A percentile compares a stretch with the other conserved stretches of the same genome.
Evolutionary conservation across 2,888 invertebrate species (phyloP).

Genomic region (Papilio elwesi): DNA sequence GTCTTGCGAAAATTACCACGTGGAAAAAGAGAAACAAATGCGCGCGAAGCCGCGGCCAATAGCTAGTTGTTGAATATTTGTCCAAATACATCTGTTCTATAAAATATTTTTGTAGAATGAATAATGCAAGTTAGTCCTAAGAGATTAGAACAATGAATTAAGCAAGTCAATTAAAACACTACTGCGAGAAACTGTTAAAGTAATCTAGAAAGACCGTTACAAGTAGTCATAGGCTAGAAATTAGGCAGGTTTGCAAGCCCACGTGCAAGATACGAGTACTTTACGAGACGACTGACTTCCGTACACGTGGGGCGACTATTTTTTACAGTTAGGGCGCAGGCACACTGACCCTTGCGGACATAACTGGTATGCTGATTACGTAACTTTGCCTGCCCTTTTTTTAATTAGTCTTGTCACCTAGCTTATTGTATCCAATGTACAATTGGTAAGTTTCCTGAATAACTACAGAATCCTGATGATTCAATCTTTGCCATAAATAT

Average conservation of each 20-base stretch:
- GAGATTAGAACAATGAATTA: neutral
- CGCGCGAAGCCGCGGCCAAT: no score
- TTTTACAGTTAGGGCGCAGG: conserved; percentile 1
- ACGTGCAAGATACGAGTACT: neutral
- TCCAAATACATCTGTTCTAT: no score
- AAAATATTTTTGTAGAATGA: no score
- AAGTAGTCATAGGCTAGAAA: conserved; percentile 3
- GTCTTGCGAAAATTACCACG: no score
- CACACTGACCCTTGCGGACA: neutral
- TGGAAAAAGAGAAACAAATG: no score
- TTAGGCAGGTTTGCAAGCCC: conserved; percentile 21
- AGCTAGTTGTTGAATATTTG: no score
- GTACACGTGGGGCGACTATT: conserved; percentile 28
- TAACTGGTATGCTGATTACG: neutral
- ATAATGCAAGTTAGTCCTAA: no score
- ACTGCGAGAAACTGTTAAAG: conserved; percentile 9
- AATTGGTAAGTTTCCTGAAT: neutral
- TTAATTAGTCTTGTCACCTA: neutral
- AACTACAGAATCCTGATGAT: no score
- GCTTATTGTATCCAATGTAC: neutral
- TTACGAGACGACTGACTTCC: conserved; percentile 19
- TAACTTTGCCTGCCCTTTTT: neutral
- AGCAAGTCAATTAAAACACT: neutral
- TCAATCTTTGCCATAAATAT: no score
- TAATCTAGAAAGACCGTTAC: conserved; percentile 16